Evolutionary conservation across 2,888 invertebrate genomes (phyloP), one percentile per base, ranked within the genome.

Genomic region (Mongoloraphidia duomilia): DNA sequence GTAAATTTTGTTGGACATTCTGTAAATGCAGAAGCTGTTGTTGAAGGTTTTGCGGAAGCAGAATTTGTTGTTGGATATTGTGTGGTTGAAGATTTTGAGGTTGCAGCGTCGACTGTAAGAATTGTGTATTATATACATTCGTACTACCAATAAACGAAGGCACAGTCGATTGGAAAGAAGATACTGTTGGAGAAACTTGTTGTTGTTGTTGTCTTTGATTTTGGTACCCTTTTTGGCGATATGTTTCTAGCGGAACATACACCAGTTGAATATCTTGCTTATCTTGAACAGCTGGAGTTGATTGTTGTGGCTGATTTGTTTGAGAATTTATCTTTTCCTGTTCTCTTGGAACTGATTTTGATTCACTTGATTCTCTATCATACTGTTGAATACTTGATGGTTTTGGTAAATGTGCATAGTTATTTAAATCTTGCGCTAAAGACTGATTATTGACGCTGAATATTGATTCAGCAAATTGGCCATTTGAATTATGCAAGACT

Each of bases 161-260:
- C 39, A 33, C 6, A 26, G 12, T 39, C 36, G 33, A 14, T 6
- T 41, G 14, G 42, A 26, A 41, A 5, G 26, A 26, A 4, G n/a
- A 40, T 41, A 42, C 14, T 34, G 34, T 36, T 46, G 12, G 26
- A 26, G 26, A 26, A 26, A 26, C 26, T 26, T 26, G 26, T 8
- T 26, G 26, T 26, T 26, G 26, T 26, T 26, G 26, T 26, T 26
- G 26, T 26, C 26, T 26, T 26, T 26, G 26, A 26, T 26, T 49
- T 46, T 47, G 53, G 44, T 46, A 52, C 47, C 43, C 47, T 44
- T 51, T 50, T 46, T 50, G 47, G 26, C 46, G 77, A 17, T 87
- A 64, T 1, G 84, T 79, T 59, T 90, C 87, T 26, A 87, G 73
- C 6, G 89, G 89, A 0, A 90, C 87, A 60, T 89, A 90, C 0